Evolutionary conservation across 1,140 invertebrate species (phyloP), one percentile per base, ranked within the genome.

Genomic region (Capitella teleta): DNA sequence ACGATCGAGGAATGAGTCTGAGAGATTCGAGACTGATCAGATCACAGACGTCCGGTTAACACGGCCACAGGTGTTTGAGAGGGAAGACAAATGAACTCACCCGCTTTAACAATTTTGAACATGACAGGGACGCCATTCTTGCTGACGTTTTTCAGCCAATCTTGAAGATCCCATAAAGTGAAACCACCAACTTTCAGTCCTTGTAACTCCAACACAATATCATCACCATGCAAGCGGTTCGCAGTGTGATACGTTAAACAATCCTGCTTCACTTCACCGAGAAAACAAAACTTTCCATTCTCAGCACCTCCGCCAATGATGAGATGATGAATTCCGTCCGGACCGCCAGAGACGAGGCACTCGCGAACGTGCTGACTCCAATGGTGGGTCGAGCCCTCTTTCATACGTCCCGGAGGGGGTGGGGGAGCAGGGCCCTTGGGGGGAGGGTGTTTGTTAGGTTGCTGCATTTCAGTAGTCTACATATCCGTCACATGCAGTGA

Each of bases 111-210:
- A 40, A 76, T 76, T 61, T 76, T 79, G 16, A 80, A 67, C 57
- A 72, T 72, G 14, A 79, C 74, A 28, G 77, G 73, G 53, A 74
- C 75, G 23, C 75, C 73, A 70, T 75, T 78, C 51, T 77, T 67
- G 51, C 74, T 74, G 62, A 78, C 79, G 61, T 80, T 76, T 56
- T 78, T 76, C 26, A 52, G 58, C 71, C 78, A 77, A 23, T 76
- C 70, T 25, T 72, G 67, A 5, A 80, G 74, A 66, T 82, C 80
- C 51, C 72, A 60, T 57, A 76, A 70, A 0, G 80, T 82, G 57
- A 78, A 80, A 25, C 80, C 80, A 46, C 78, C 76, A 51, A 82
- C 76, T 67, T 78, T 78, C 60, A 80, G 77, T 30, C 77, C 79
- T 63, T 82, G 78, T 43, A 82, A 73, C 58, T 82, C 79, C 43